phyloP scores from a whole-genome alignment of 1,140 invertebrate genomes.

The Lerema accius region DNA sequence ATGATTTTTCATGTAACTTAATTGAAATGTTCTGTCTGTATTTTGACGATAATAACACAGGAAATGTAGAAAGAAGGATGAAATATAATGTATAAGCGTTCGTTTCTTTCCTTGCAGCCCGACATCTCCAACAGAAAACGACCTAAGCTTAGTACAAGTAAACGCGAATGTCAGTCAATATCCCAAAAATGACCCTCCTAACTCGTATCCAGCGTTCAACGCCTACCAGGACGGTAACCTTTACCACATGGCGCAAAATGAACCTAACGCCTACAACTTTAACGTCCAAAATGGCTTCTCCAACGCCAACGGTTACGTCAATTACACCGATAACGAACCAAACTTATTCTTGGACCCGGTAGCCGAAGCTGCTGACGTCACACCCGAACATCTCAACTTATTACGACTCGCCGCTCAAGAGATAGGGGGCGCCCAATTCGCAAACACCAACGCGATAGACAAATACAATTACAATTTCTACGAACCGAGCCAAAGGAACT shows the following conservation, averaged over 20 bases:
- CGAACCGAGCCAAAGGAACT: slow-evolving; percentile 77
- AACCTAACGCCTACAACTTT: slow-evolving; percentile 63
- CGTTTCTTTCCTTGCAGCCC: slow-evolving; percentile 47
- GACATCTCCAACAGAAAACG: slow-evolving; percentile 66
- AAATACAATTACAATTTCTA: slow-evolving; percentile 72
- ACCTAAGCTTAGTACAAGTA: slow-evolving; percentile 49
- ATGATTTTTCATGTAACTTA: too few relatives aligned
- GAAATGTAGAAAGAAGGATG: too few relatives aligned
- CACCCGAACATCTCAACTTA: slow-evolving; percentile 74
- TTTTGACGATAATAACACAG: too few relatives aligned
- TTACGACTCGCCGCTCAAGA: slow-evolving; percentile 77
- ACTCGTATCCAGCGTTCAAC: slow-evolving; percentile 56
- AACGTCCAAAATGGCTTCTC: slow-evolving; percentile 60
- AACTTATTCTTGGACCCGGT: slow-evolving; percentile 58
- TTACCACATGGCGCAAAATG: slow-evolving; percentile 57
- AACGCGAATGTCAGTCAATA: slow-evolving; percentile 43
- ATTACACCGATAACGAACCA: slow-evolving; percentile 63
- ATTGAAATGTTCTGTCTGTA: too few relatives aligned
- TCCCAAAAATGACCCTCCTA: slow-evolving; percentile 56
- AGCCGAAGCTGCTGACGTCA: slow-evolving; percentile 54
- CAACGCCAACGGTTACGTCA: slow-evolving; percentile 62
- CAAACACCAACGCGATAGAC: slow-evolving; percentile 65
- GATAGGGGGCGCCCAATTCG: slow-evolving; percentile 73
- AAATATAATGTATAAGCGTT: not conserved
- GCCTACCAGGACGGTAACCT: slow-evolving; percentile 50